Evolutionary conservation across 2,888 invertebrate species (phyloP).

Genomic region (Trissolcus brochymenae): DNA sequence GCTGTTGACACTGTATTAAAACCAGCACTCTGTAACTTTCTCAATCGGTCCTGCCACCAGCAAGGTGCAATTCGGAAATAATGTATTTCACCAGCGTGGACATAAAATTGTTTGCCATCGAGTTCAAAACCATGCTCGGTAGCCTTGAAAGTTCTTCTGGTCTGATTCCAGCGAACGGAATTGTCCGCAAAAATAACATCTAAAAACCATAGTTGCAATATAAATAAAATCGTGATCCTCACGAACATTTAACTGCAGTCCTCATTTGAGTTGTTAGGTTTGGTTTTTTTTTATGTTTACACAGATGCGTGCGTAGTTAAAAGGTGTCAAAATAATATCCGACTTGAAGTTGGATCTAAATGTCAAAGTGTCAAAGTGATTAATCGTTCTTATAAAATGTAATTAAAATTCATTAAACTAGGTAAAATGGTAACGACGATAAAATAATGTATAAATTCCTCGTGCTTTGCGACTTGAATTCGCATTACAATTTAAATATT

Average conservation of each 20-base stretch:
- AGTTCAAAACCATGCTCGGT: constrained; percentile 53
- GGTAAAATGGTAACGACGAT: neutral
- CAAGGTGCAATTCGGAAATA: constrained; percentile 62
- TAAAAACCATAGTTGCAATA: constrained; percentile 2
- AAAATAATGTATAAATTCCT: constrained; percentile 10
- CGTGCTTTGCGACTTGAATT: constrained; percentile 16
- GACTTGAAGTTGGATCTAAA: constrained; percentile 1
- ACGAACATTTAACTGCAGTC: neutral
- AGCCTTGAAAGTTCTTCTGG: constrained; percentile 47
- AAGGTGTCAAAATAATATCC: constrained; percentile 2
- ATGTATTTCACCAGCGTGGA: constrained; percentile 61
- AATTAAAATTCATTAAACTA: neutral
- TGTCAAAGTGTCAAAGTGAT: neutral
- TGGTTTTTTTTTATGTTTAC: neutral
- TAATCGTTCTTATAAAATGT: neutral
- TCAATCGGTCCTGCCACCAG: constrained; percentile 64
- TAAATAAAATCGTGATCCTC: constrained; percentile 23
- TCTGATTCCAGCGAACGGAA: neutral
- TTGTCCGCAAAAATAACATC: neutral
- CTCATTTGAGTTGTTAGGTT: constrained; percentile 1
- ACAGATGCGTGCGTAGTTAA: neutral
- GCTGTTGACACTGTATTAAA: constrained; percentile 64
- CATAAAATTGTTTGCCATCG: constrained; percentile 57
- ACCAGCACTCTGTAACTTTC: constrained; percentile 62
- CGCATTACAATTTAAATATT: constrained; percentile 39